Evolutionary conservation across 1,140 invertebrate genomes (phyloP), one percentile per base, ranked within the genome.

Genomic region (Drosophila lowei): DNA sequence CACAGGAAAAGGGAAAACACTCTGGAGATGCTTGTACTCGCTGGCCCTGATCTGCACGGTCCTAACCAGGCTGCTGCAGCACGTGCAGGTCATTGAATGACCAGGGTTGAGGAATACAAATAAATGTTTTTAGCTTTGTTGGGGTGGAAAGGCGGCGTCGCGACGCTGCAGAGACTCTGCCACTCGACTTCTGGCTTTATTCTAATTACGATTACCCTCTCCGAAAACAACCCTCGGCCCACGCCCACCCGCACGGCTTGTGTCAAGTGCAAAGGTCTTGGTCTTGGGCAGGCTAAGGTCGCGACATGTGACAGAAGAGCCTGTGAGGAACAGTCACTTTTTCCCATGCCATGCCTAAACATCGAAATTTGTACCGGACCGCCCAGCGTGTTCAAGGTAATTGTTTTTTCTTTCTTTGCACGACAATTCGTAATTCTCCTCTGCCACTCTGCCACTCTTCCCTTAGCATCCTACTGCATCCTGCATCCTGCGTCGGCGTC

Each of bases 251-350:
- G 77, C 47, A 59, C 43, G 48, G 62, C 55, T 64, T 67, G 81
- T 77, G 81, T 88, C 81, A 86, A 86, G 81, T 88, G 81, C 81
- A 86, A 85, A 85, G 65, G 68, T 77, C 64, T 65, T 56, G 42
- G 7, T 23, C 49, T 15, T 42, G 41, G 60, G 71, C 68, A 64
- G 58, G 62, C 55, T 46, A 75, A 70, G 76, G 61, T 77, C 77
- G 55, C 54, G 63, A 49, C 44, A 52, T 38, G 48, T 68, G 63
- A 47, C 60, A 42, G 25, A 9, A 18, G 16, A 15, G 38, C 30
- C 25, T 42, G 23, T 50, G 48, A 44, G 49, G 18, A 15, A 23
- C 25, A 30, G 47, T 68, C 44, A 25, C 30, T 67, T 42, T 44
- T 57, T 57, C 11, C 11, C 34, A 38, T 38, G 34, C 34, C 34